phyloP scores from a whole-genome alignment of 2,888 invertebrate genomes.

The Cryptocephalus moraei region DNA sequence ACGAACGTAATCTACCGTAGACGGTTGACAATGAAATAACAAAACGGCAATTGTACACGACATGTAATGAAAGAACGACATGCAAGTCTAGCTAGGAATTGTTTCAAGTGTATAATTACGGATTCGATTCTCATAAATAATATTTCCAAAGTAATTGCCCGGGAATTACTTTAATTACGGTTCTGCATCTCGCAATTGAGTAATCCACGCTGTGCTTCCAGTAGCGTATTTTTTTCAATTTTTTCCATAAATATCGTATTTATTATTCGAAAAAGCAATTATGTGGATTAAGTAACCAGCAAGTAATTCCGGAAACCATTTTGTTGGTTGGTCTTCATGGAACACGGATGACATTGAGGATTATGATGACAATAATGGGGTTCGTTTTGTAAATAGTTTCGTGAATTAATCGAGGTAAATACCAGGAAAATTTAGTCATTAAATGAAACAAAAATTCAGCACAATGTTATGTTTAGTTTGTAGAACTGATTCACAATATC shows the following conservation, averaged over 20 bases:
- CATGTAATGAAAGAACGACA: constrained; percentile 17
- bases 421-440: too few relatives aligned
- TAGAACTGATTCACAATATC: too few relatives aligned
- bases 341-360: too few relatives aligned
- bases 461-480: too few relatives aligned
- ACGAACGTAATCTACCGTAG: not conserved
- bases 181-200: constrained; percentile 13
- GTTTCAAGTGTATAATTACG: constrained; percentile 19
- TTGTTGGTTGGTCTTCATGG: not conserved
- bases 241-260: constrained; percentile 14
- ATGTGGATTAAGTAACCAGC: constrained; percentile 10
- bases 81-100: constrained; percentile 22
- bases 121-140: constrained; percentile 21
- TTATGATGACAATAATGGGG: too few relatives aligned
- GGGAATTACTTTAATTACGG: constrained; percentile 17
- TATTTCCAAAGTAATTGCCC: constrained; percentile 20
- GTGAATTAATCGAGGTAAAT: too few relatives aligned
- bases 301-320: not conserved
- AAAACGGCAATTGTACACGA: constrained; percentile 1
- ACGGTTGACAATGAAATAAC: not conserved
- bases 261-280: constrained; percentile 13
- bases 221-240: constrained; percentile 13
- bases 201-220: constrained; percentile 13
- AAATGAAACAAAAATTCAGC: too few relatives aligned
- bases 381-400: too few relatives aligned